A percentile compares a stretch with the other conserved stretches of the same genome.
Conservation (phyloP, 2,888 invertebrate species). For the Onchidella celtica region DNA sequence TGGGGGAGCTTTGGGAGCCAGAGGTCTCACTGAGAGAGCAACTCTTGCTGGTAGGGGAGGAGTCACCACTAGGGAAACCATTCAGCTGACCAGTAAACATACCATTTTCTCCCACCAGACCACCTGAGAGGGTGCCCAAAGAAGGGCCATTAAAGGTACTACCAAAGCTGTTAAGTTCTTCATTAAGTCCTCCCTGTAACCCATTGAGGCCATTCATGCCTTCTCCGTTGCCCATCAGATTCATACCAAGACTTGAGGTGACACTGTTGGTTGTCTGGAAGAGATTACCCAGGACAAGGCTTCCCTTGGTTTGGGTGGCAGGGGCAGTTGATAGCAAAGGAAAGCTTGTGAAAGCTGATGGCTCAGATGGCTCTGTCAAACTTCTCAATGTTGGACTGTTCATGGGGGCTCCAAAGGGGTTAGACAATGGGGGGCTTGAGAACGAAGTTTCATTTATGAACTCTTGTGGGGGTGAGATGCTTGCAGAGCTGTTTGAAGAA, state of each 20-base stretch:
- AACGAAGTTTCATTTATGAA: slow-evolving; percentile 33
- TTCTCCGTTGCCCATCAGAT: slow-evolving; percentile 4
- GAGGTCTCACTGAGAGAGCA: slow-evolving; percentile 54
- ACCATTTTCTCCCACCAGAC: slow-evolving; percentile 19
- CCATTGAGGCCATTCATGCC: slow-evolving; percentile 6
- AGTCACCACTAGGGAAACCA: slow-evolving; percentile 46
- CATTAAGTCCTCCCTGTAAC: slow-evolving; percentile 10
- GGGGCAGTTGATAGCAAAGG: slow-evolving; percentile 42
- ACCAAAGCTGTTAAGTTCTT: slow-evolving; percentile 10
- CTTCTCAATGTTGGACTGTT: slow-evolving; percentile 20
- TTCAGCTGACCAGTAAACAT: slow-evolving; percentile 38
- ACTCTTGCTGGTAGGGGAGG: slow-evolving; percentile 50
- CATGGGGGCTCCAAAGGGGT: slow-evolving; percentile 30
- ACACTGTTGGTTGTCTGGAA: slow-evolving; percentile 35
- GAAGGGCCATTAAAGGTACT: slow-evolving; percentile 14
- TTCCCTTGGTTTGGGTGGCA: slow-evolving; percentile 40
- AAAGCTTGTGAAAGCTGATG: slow-evolving; percentile 39
- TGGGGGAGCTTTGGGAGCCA: slow-evolving; percentile 59
- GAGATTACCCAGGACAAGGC: slow-evolving; percentile 43
- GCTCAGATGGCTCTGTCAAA: slow-evolving; percentile 19
- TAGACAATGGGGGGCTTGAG: slow-evolving; percentile 29
- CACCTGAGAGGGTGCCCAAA: slow-evolving; percentile 13
- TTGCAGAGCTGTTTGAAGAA: slow-evolving; percentile 37
- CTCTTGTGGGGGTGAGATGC: slow-evolving; percentile 45
- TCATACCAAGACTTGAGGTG: slow-evolving; percentile 36